Conservation (phyloP, 2,113 vertebrate species). For the Calypte anna region DNA sequence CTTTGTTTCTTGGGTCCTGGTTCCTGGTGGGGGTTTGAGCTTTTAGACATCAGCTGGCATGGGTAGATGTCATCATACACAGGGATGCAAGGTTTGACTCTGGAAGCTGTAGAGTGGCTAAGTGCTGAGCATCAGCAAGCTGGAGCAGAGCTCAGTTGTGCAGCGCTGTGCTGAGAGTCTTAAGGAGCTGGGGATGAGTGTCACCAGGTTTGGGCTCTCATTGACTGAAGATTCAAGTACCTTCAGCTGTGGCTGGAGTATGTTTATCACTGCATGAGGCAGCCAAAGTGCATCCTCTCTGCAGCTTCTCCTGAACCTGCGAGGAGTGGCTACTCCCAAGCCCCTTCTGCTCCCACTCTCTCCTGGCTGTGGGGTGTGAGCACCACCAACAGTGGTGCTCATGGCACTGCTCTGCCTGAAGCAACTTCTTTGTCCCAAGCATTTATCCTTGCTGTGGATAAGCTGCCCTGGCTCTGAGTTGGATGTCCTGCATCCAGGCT, state of each 20-base stretch:
- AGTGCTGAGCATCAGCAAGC: not conserved
- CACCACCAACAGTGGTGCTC: not conserved
- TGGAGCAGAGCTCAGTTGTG: not conserved
- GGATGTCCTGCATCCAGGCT: rapidly evolving
- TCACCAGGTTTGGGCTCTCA: not conserved
- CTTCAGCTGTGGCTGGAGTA: not conserved
- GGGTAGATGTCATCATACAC: rapidly evolving
- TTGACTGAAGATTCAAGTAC: not conserved
- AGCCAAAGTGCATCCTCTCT: not conserved
- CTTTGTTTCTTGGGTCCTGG: not conserved
- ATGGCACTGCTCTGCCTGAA: rapidly evolving
- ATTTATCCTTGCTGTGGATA: not conserved
- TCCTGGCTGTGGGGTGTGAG: rapidly evolving
- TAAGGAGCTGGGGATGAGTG: not conserved
- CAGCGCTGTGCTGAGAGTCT: not conserved
- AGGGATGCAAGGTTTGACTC: not conserved
- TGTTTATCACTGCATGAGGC: not conserved
- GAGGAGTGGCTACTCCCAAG: not conserved
- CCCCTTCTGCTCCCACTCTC: not conserved
- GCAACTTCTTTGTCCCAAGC: not conserved
- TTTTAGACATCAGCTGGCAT: rapidly evolving
- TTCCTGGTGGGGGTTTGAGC: not conserved
- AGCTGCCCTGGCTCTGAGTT: not conserved
- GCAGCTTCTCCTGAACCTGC: not conserved
- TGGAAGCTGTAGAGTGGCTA: not conserved